Conservation (phyloP, 2,113 vertebrate genomes). For the Pluvialis apricaria region DNA sequence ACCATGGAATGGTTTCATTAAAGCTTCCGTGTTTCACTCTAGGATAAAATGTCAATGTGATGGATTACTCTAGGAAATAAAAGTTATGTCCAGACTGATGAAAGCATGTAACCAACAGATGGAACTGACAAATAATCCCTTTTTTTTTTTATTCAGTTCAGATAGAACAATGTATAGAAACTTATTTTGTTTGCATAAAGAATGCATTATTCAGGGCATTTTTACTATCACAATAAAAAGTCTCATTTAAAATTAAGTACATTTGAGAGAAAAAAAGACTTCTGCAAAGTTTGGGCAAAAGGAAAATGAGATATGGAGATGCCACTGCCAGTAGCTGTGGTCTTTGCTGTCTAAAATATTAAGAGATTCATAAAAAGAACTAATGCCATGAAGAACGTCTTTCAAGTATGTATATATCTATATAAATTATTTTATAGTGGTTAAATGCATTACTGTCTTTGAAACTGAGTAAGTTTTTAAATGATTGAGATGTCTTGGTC, state of each 20-base stretch:
- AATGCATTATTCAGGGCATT: neutral
- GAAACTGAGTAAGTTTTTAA: neutral
- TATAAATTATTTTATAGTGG: neutral
- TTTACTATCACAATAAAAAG: neutral
- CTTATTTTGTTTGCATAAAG: constrained; percentile 4
- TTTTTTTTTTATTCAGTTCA: constrained; percentile 18
- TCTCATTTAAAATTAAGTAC: constrained; percentile 13
- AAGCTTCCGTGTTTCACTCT: constrained; percentile 22
- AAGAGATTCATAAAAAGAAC: neutral
- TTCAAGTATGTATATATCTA: neutral
- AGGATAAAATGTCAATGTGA: constrained; percentile 44
- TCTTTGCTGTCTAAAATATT: constrained; percentile 1
- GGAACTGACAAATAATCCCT: constrained; percentile 11
- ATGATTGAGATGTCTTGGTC: neutral
- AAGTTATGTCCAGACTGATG: constrained; percentile 12
- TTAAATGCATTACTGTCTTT: neutral
- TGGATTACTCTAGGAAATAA: constrained; percentile 34
- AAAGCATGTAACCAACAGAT: constrained; percentile 8
- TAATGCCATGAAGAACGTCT: neutral
- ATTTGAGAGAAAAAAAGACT: neutral
- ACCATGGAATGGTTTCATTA: neutral
- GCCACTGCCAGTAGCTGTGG: neutral
- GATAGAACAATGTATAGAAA: neutral
- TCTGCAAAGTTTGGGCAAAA: neutral
- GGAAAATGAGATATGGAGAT: constrained; percentile 3